A percentile compares a stretch with the other conserved stretches of the same genome.
Conservation (phyloP, 2,113 vertebrate genomes). For the Glareola pratincola region DNA sequence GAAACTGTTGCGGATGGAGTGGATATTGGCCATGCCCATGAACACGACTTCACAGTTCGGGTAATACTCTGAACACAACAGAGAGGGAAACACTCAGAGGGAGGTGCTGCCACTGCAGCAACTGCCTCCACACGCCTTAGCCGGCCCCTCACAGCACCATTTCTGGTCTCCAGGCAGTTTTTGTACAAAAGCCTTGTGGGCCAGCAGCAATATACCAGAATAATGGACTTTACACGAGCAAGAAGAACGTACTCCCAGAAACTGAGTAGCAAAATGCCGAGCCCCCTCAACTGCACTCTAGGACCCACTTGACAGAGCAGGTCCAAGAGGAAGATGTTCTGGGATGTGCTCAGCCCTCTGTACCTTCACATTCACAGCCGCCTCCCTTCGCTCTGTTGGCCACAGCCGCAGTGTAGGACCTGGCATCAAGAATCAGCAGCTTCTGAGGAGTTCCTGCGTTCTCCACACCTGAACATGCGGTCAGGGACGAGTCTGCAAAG, state of each 20-base stretch:
- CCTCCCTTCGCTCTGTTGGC: constrained; percentile 98
- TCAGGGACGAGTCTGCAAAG: constrained; percentile 88
- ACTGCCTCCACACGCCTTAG: accelerated
- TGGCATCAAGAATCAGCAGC: constrained; percentile 94
- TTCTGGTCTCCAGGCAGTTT: background rate
- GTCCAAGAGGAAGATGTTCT: background rate
- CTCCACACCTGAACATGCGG: constrained; percentile 83
- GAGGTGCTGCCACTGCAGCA: background rate
- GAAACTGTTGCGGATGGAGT: constrained; percentile 97
- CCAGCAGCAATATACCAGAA: background rate
- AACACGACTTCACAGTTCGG: constrained; percentile 98
- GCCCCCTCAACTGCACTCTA: accelerated
- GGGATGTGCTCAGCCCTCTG: background rate
- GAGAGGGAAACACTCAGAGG: background rate
- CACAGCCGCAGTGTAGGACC: constrained; percentile 95
- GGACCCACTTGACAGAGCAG: background rate
- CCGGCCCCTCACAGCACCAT: background rate
- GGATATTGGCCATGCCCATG: constrained; percentile 99
- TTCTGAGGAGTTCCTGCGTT: constrained; percentile 85
- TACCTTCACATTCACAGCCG: constrained; percentile 98
- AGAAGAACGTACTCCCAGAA: background rate
- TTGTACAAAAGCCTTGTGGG: background rate
- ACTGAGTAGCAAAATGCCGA: background rate
- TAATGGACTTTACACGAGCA: accelerated
- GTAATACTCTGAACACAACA: constrained; percentile 86